Evolutionary conservation across 2,888 invertebrate genomes (phyloP).

Genomic region (Erynnis tages): DNA sequence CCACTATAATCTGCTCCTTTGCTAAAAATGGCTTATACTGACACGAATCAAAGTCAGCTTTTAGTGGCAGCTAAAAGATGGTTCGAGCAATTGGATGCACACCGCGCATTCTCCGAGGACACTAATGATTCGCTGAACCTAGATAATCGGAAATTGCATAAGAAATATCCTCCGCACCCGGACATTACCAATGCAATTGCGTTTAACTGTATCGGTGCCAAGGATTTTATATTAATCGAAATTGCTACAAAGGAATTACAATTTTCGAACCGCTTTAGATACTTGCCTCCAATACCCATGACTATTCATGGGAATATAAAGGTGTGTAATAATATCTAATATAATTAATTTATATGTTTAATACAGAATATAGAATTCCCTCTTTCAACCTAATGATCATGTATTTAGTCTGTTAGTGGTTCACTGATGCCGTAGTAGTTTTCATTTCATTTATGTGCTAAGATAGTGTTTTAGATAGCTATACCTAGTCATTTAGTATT

Average conservation of each 20-base stretch:
- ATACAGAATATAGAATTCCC: too few relatives aligned
- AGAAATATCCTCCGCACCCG: slow-evolving; percentile 32
- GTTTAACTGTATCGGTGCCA: slow-evolving; percentile 31
- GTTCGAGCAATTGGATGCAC: slow-evolving; percentile 14
- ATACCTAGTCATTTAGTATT: too few relatives aligned
- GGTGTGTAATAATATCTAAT: too few relatives aligned
- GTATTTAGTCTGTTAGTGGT: too few relatives aligned
- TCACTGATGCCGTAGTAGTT: too few relatives aligned
- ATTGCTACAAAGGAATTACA: slow-evolving; percentile 25
- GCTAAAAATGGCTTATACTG: not conserved
- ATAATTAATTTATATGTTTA: too few relatives aligned
- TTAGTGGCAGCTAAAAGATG: slow-evolving; percentile 1
- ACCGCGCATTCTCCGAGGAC: slow-evolving; percentile 24
- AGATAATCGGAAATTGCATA: slow-evolving; percentile 38
- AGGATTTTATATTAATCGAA: slow-evolving; percentile 35
- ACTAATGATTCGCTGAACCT: slow-evolving; percentile 54
- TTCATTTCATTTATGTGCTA: too few relatives aligned
- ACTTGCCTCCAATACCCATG: slow-evolving; percentile 7
- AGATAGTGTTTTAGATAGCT: too few relatives aligned
- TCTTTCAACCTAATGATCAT: too few relatives aligned
- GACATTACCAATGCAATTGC: slow-evolving; percentile 35
- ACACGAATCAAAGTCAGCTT: slow-evolving; percentile 1
- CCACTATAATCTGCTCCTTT: too few relatives aligned
- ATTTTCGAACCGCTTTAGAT: slow-evolving; percentile 7
- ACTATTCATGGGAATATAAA: slow-evolving; percentile 3